These are phyloP conservation scores for Python bivittatus DNA, from an alignment of 2,113 vertebrate species.

Conservation along the genomic window DNA sequence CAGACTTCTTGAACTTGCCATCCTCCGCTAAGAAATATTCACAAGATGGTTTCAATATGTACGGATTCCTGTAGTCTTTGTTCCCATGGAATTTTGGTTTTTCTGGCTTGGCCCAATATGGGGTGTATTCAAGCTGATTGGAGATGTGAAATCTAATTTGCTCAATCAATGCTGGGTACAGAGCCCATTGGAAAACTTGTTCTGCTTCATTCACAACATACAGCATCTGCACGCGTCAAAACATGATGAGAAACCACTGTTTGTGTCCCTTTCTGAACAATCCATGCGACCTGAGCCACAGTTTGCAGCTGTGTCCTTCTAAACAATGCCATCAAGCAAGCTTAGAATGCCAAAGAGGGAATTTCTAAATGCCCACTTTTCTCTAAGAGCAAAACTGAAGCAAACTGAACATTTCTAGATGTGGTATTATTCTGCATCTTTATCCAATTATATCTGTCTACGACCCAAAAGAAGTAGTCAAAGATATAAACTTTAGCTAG, in stretches of 20 bases:
- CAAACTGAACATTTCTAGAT: too few relatives aligned
- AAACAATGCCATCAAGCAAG: neutral
- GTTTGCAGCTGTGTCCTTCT: slow-evolving; percentile 10
- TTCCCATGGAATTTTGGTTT: neutral
- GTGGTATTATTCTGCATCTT: neutral
- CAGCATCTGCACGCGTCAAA: neutral
- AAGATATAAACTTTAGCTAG: too few relatives aligned
- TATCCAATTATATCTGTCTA: neutral
- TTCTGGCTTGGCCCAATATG: neutral
- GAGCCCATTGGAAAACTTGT: neutral
- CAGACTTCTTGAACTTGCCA: slow-evolving; percentile 59
- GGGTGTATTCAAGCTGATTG: neutral
- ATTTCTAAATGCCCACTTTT: too few relatives aligned
- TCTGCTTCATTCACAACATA: neutral
- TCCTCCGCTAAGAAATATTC: slow-evolving; percentile 61
- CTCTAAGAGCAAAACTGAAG: rapidly evolving
- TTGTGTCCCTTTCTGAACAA: slow-evolving; percentile 46
- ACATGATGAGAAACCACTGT: slow-evolving; percentile 24
- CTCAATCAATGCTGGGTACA: neutral
- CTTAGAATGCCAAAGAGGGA: neutral
- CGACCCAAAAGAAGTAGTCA: neutral
- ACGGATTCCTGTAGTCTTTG: neutral
- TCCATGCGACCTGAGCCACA: neutral
- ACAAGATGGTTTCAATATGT: neutral
- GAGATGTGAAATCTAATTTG: neutral